Percentiles rank a stretch among this genome's conserved stretches.
Evolutionary conservation across 2,113 vertebrate genomes (phyloP).

Genomic region (Columba livia): DNA sequence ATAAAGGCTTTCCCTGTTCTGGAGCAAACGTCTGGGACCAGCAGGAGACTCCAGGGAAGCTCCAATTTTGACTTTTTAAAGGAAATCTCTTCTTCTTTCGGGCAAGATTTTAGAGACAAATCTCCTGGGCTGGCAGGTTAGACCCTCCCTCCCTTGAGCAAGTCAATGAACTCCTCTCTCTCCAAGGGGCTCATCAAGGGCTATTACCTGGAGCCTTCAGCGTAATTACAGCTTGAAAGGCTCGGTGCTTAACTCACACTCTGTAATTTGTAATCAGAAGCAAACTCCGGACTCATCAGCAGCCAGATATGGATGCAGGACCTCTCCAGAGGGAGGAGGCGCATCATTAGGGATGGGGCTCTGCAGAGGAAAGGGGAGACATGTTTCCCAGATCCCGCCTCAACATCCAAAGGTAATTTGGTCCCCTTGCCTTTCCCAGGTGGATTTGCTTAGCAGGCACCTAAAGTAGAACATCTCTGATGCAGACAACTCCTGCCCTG

Average conservation of each 20-base stretch:
- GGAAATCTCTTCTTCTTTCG: not conserved
- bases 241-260: not conserved
- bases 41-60: not conserved
- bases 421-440: not conserved
- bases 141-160: not conserved
- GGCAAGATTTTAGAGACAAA: not conserved
- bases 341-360: not conserved
- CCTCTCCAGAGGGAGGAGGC: not conserved
- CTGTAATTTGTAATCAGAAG: slow-evolving; percentile 18
- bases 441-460: not conserved
- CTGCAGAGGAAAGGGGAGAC: not conserved
- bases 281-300: not conserved
- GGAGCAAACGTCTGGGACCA: not conserved
- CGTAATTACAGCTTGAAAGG: not conserved
- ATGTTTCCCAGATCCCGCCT: not conserved
- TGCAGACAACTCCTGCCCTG: not conserved
- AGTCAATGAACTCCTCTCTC: not conserved
- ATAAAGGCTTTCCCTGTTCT: not conserved
- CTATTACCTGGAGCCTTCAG: not conserved
- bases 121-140: not conserved
- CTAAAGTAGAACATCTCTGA: not conserved
- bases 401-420: not conserved
- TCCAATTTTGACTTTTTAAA: not conserved
- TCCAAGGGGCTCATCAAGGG: not conserved
- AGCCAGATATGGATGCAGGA: accelerated